Conservation (phyloP, 2,888 invertebrate species). For the Callosobruchus maculatus region DNA sequence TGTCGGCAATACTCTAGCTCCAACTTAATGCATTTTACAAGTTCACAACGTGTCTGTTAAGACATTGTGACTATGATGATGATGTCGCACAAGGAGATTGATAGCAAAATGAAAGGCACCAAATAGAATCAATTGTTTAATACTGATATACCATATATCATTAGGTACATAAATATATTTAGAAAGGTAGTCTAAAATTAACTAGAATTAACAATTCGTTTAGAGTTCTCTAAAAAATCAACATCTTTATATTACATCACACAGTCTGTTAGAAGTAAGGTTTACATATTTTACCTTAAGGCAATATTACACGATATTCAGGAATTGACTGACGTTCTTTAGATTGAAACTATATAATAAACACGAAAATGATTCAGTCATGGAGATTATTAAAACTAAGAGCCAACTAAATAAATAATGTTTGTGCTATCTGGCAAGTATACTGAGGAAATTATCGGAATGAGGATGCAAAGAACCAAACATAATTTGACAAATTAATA, state of each 20-base stretch:
- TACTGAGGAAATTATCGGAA: conserved; percentile 7
- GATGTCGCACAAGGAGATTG: too few relatives aligned
- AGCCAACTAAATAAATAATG: conserved; percentile 10
- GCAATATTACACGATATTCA: conserved; percentile 6
- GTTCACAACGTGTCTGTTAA: too few relatives aligned
- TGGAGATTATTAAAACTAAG: conserved; percentile 10
- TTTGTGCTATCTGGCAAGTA: conserved; percentile 27
- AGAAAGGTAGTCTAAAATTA: conserved; percentile 14
- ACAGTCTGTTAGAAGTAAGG: conserved; percentile 34
- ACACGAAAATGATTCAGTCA: conserved; percentile 10
- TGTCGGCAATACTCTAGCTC: too few relatives aligned
- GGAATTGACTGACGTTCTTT: conserved; percentile 1
- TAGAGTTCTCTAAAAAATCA: conserved; percentile 34
- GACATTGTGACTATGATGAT: too few relatives aligned
- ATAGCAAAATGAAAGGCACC: not conserved
- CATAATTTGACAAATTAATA: not conserved
- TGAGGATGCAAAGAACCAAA: conserved; percentile 15
- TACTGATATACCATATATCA: conserved; percentile 29
- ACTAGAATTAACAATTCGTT: conserved; percentile 31
- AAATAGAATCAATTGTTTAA: conserved; percentile 24
- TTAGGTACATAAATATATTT: conserved; percentile 34
- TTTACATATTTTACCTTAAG: conserved; percentile 10
- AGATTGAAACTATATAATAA: conserved; percentile 7
- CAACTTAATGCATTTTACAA: too few relatives aligned
- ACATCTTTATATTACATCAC: conserved; percentile 34